phyloP scores from a whole-genome alignment of 2,888 invertebrate species.

The Pollenia griseotomentosa region DNA sequence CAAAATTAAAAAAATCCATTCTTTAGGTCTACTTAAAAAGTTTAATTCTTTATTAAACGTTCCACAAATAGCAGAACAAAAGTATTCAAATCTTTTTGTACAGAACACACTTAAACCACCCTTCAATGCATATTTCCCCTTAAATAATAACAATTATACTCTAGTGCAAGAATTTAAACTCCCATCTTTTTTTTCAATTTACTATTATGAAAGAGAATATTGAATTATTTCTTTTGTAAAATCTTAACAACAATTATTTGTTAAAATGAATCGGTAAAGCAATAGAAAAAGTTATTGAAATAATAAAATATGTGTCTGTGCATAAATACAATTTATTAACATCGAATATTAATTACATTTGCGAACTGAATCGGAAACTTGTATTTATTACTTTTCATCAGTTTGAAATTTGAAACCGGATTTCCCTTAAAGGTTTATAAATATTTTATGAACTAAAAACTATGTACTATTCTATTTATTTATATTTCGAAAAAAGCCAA shows the following conservation, averaged over 20 bases:
- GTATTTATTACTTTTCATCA: slow-evolving; percentile 31
- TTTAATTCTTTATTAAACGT: no score
- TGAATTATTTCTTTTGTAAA: slow-evolving; percentile 3
- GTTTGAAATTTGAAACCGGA: no score
- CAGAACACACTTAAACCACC: neutral
- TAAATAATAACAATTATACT: slow-evolving; percentile 24
- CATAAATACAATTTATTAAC: slow-evolving; percentile 42
- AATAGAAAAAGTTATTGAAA: neutral
- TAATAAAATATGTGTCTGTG: slow-evolving; percentile 59
- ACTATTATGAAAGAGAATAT: neutral
- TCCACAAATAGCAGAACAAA: no score
- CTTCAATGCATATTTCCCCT: neutral
- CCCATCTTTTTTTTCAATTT: neutral
- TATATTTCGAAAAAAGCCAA: slow-evolving; percentile 19
- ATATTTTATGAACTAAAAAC: neutral
- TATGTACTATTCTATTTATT: neutral
- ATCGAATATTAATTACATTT: slow-evolving; percentile 29
- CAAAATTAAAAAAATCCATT: no score
- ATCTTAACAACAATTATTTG: slow-evolving; percentile 34
- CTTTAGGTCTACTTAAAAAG: no score
- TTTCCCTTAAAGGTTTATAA: no score
- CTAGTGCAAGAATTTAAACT: neutral
- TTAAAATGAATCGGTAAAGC: neutral
- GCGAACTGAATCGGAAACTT: slow-evolving; percentile 10
- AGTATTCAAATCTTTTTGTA: no score